Base-by-base conservation (phyloP, 2,888 invertebrate species). In the Drosophila mimica region DNA sequence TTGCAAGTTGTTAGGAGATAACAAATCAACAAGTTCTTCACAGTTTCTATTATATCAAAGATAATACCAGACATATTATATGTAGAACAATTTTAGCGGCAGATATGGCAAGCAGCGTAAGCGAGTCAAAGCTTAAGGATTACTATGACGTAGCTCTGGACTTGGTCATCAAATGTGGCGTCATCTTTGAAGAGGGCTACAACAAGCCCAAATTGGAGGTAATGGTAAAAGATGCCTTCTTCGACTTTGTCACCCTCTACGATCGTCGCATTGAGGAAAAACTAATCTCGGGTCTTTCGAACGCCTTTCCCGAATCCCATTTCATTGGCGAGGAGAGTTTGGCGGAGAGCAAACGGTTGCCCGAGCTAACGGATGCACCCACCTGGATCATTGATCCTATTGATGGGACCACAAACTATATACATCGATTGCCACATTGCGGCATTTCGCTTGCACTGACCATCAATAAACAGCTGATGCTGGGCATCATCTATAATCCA, bases 341-440 rank as follows among this genome's bases (percentile, higher is more conserved):
- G 13, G 84, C 91, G 1, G 94, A 90, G 1, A 76, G 61, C 15
- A 91, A 87, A 25, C 74, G 78, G 11, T 92, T 91, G 4, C 75
- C 85, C 1, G 82, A 81, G 33, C 93, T 96, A 74, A 97, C 96
- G 0, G 94, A 96, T 89, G 95, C 94, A 25, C 97, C 97, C 4
- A 98, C 97, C 0, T 97, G 97, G 96, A 95, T 97, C 60, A 96
- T 97, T 70, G 96, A 98, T 93, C 97, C 97, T 9, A 96, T 98
- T 53, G 97, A 98, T 93, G 97, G 97, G n/a, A 98, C 97, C 2
- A 95, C 95, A 62, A 98, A 98, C 93, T 97, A 97, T 91, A 95
- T 97, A 30, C 94, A 95, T 82, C 94, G 94, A 17, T 94, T 96
- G 89, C 96, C 96, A 6, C 94, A 95, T 67, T 94, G 94, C 53